Conservation (phyloP, 2,797 vertebrate genomes). For the Anguilla marmorata region DNA sequence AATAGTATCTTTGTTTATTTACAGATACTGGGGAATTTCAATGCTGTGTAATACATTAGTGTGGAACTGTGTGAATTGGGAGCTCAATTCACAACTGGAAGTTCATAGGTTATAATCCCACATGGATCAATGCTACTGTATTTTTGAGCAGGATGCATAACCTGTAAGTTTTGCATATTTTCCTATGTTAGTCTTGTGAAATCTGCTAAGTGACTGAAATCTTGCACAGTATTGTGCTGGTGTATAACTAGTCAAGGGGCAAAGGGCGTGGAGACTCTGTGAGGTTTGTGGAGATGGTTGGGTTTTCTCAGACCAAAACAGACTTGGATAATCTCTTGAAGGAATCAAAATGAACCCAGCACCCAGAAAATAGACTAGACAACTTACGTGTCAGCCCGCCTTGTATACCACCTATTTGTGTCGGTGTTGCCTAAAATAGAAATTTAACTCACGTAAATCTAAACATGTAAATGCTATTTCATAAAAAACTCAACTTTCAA, state of each 20-base stretch:
- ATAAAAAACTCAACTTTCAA: background rate
- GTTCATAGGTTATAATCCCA: background rate
- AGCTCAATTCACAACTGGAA: background rate
- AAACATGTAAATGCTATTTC: background rate
- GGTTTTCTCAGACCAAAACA: background rate
- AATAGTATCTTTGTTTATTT: background rate
- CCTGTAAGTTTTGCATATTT: background rate
- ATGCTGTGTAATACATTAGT: background rate
- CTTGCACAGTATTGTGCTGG: background rate
- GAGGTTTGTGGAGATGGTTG: background rate
- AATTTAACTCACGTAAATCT: no score
- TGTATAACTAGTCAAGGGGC: background rate
- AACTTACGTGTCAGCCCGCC: no score
- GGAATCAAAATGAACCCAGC: background rate
- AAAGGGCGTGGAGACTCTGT: background rate
- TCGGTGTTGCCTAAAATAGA: no score
- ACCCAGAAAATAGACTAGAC: background rate
- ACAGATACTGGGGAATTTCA: background rate
- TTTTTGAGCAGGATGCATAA: background rate
- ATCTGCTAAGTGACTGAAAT: background rate
- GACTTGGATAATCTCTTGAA: background rate
- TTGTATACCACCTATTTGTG: no score
- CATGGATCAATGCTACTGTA: background rate
- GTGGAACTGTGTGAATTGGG: background rate
- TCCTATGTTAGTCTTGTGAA: background rate